Base-by-base conservation (phyloP, 2,888 invertebrate genomes). In the Rosalia funebris region DNA sequence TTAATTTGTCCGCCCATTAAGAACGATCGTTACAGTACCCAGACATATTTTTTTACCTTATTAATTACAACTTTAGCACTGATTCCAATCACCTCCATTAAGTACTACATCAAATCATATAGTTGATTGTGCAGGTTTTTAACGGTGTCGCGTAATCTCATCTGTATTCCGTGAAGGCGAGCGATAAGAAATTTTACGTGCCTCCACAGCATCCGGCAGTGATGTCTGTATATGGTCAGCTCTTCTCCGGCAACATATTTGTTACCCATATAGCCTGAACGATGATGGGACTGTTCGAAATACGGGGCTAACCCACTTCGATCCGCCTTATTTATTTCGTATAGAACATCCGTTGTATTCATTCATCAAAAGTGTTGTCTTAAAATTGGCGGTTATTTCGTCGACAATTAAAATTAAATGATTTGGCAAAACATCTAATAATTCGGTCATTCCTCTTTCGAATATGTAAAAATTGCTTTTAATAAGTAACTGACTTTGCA, bases 181-280 rank as follows among this genome's bases (percentile, higher is more conserved):
- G 42, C 61, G 50, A 57, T 63, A 66, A 61, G 63, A 63, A 63
- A 62, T 66, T 62, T 63, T 57, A 63, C 61, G 59, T 63, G 61
- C 57, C 44, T 48, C 53, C 34, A 58, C 59, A 53, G 57, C 62
- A 66, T 63, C 62, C 63, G 63, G 61, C 57, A 61, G 11, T 37
- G 50, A 44, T 46, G 57, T 44, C 63, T 60, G 47, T 63, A 62
- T 63, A 66, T 63, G 66, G 66, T 39, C 57, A 61, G 34, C 52
- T 66, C 57, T 62, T 55, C 48, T 47, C 45, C 15, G 34, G 46
- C 55, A 47, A 53, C 53, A 57, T 50, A 57, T 62, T 60, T 54
- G 52, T 60, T 63, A 57, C 63, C 46, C 45, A 48, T 57, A 63
- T 57, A 57, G 41, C 46, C 19, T 50, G 59, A 39, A 39, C 15